phyloP scores from a whole-genome alignment of 1,140 invertebrate species.

The Brachionus asplanchnoidis region DNA sequence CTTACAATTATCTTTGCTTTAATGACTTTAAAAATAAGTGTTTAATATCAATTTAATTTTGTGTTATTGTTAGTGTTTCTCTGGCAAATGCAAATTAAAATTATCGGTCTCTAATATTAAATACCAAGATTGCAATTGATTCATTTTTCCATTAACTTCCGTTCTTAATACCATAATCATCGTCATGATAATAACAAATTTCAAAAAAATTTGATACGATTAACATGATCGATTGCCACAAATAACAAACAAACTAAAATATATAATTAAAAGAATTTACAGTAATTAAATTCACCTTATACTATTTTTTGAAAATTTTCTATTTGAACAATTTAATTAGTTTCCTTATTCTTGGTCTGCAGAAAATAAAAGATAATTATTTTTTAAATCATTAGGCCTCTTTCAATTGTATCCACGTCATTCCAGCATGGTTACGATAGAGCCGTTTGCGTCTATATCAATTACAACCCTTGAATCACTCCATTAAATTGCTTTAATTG shows the following conservation, averaged over 20 bases:
- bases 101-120: background rate
- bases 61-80: background rate
- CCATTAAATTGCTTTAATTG: background rate
- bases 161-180: conserved; percentile 27
- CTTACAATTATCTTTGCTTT: conserved; percentile 31
- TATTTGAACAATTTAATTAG: conserved; percentile 39
- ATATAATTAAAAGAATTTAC: conserved; percentile 5
- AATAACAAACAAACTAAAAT: background rate
- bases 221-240: conserved; percentile 35
- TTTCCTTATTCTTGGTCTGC: conserved; percentile 20
- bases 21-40: conserved; percentile 3
- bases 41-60: conserved; percentile 29
- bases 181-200: conserved; percentile 31
- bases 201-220: conserved; percentile 32
- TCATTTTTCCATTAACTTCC: conserved; percentile 7
- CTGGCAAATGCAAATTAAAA: background rate
- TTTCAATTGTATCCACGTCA: background rate
- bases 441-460: background rate
- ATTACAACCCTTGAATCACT: background rate
- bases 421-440: background rate
- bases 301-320: conserved; percentile 3
- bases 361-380: conserved; percentile 22
- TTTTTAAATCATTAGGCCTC: background rate
- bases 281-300: conserved; percentile 39
- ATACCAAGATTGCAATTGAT: background rate